These are phyloP conservation scores for Ceratina australensis DNA, from an alignment of 1,140 invertebrate genomes.

Conservation along the genomic window DNA sequence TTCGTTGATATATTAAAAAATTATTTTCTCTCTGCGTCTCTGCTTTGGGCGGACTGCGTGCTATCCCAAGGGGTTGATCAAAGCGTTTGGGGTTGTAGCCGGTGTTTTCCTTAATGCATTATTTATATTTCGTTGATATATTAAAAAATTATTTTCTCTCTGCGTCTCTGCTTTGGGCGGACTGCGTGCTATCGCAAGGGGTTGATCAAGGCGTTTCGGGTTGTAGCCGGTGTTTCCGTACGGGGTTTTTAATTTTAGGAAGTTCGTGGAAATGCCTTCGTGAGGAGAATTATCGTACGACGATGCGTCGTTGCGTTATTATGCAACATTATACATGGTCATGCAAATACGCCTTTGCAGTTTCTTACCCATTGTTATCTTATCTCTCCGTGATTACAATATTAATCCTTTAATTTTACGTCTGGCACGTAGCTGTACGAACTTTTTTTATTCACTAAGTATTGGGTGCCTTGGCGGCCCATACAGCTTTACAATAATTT, in stretches of 20 bases:
- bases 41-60: background rate
- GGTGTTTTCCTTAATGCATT: too few relatives aligned
- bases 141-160: background rate
- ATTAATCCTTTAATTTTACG: too few relatives aligned
- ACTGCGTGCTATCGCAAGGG: background rate
- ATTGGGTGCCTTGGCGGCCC: too few relatives aligned
- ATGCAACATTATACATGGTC: too few relatives aligned
- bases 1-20: too few relatives aligned
- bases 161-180: background rate
- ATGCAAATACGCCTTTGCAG: too few relatives aligned
- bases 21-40: background rate
- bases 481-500: too few relatives aligned
- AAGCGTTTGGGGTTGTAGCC: conserved; percentile 1
- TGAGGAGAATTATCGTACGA: background rate
- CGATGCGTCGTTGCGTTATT: background rate
- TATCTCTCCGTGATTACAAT: too few relatives aligned
- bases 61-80: background rate
- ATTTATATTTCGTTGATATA: background rate
- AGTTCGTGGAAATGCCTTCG: background rate
- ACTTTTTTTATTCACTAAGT: too few relatives aligned
- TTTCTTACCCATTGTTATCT: too few relatives aligned
- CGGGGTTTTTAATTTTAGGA: background rate
- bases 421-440: too few relatives aligned
- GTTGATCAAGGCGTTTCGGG: conserved; percentile 1
- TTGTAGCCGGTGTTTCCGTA: background rate